Evolutionary conservation across 1,140 invertebrate genomes (phyloP).

Genomic region (Harpegnathos saltator): DNA sequence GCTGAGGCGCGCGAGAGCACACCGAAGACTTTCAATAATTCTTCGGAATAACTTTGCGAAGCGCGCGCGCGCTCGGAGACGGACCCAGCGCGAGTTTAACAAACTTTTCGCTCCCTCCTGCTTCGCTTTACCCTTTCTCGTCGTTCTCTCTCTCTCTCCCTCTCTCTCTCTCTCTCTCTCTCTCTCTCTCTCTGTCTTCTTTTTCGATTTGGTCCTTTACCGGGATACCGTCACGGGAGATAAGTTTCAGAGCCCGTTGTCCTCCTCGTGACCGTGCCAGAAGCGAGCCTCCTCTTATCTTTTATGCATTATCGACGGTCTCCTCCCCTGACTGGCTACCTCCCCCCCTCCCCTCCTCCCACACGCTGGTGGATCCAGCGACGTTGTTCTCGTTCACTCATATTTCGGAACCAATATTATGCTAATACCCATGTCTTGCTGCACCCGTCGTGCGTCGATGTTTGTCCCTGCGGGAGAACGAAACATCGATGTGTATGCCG

Average conservation of each 20-base stretch:
- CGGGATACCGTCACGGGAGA: slow-evolving; percentile 51
- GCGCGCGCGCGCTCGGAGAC: slow-evolving; percentile 51
- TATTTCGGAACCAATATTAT: slow-evolving; percentile 82
- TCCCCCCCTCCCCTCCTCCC: no score
- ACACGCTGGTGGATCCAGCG: no score
- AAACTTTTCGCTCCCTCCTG: slow-evolving; percentile 66
- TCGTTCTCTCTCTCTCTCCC: slow-evolving; percentile 25
- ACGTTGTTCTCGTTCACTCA: slow-evolving; percentile 68
- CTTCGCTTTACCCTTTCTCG: slow-evolving; percentile 25
- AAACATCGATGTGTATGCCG: slow-evolving; percentile 61
- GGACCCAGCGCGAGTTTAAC: slow-evolving; percentile 71
- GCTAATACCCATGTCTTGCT: slow-evolving; percentile 73
- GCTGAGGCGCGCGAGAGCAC: slow-evolving; percentile 12
- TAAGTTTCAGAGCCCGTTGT: slow-evolving; percentile 68
- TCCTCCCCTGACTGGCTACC: slow-evolving; percentile 12
- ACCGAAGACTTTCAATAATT: slow-evolving; percentile 79
- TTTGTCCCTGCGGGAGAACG: slow-evolving; percentile 56
- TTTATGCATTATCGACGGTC: slow-evolving; percentile 80
- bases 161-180: slow-evolving; percentile 28
- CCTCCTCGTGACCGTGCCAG: slow-evolving; percentile 55
- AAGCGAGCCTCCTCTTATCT: slow-evolving; percentile 76
- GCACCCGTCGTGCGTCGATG: slow-evolving; percentile 46
- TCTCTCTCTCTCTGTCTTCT: slow-evolving; percentile 24
- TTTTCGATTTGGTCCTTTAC: slow-evolving; percentile 42
- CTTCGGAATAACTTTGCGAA: slow-evolving; percentile 79